These are phyloP conservation scores for Sebastes melanostomus DNA, from an alignment of 2,797 vertebrate genomes.

Conservation along the genomic window DNA sequence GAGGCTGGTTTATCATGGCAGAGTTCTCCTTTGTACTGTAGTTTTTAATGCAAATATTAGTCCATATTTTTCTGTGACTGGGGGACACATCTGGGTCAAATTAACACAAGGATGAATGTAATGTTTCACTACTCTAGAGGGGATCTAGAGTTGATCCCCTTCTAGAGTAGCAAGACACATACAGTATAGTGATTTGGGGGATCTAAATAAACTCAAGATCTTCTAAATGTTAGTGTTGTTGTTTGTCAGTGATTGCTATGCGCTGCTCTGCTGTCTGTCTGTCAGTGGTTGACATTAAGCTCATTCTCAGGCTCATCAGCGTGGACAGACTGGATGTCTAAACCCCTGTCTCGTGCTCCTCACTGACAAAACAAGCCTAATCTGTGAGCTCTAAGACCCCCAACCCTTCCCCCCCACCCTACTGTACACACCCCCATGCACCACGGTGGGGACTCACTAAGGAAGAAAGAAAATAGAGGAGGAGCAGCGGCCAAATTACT, in stretches of 20 bases:
- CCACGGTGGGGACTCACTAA: constrained; percentile 8
- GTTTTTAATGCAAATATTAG: constrained; percentile 15
- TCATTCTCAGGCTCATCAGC: constrained; percentile 48
- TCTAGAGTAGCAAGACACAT: not conserved
- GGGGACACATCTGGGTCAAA: constrained; percentile 37
- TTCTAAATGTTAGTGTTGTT: constrained; percentile 11
- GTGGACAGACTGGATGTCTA: constrained; percentile 42
- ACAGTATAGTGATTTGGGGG: constrained; percentile 15
- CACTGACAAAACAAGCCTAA: constrained; percentile 66
- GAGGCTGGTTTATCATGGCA: not conserved
- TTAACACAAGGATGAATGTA: not conserved
- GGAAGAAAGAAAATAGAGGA: constrained; percentile 2
- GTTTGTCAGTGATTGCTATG: constrained; percentile 30
- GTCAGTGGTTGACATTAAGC: constrained; percentile 59
- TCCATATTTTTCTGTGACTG: constrained; percentile 2
- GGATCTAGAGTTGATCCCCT: not conserved
- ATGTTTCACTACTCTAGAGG: not conserved
- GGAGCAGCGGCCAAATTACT: constrained; percentile 46
- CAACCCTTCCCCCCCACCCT: not conserved
- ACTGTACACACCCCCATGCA: not conserved
- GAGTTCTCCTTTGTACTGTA: not conserved
- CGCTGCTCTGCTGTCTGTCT: constrained; percentile 32
- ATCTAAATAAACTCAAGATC: constrained; percentile 20
- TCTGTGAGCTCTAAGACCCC: constrained; percentile 45
- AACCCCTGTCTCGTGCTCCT: constrained; percentile 43